Evolutionary conservation across 1,140 invertebrate genomes (phyloP).

Genomic region (Drosophila bocki): DNA sequence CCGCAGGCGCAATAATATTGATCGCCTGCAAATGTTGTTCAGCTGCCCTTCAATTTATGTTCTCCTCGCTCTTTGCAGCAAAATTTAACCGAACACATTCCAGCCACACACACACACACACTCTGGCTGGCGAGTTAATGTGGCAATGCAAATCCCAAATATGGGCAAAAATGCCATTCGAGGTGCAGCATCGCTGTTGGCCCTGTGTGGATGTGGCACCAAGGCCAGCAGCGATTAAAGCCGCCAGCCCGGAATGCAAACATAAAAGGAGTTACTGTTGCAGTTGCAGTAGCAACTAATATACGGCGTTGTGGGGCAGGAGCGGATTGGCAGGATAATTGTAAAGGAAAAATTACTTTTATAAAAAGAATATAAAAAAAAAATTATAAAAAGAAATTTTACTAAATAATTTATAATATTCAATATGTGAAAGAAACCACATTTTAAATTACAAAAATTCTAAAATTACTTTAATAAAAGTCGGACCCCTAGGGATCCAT

Average conservation of each 20-base stretch:
- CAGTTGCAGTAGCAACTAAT: slow-evolving; percentile 27
- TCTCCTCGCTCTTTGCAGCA: slow-evolving; percentile 23
- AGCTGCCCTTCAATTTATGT: slow-evolving; percentile 49
- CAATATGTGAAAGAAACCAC: no score
- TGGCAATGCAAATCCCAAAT: slow-evolving; percentile 51
- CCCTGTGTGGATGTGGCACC: slow-evolving; percentile 16
- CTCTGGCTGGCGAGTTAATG: slow-evolving; percentile 9
- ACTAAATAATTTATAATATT: no score
- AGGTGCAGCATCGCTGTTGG: slow-evolving; percentile 19
- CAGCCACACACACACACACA: not conserved
- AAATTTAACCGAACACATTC: slow-evolving; percentile 29
- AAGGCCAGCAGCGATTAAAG: slow-evolving; percentile 55
- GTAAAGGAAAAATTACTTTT: not conserved
- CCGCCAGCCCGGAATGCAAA: slow-evolving; percentile 67
- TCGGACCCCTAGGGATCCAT: no score
- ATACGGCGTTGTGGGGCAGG: slow-evolving; percentile 7
- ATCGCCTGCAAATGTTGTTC: slow-evolving; percentile 47
- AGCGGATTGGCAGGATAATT: slow-evolving; percentile 7
- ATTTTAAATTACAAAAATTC: not conserved
- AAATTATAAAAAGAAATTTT: no score
- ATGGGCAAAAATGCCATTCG: slow-evolving; percentile 59
- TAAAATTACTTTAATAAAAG: no score
- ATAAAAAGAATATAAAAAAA: no score
- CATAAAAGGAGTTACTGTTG: slow-evolving; percentile 29
- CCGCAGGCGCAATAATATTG: slow-evolving; percentile 61